Percentiles rank a stretch among this genome's conserved stretches.
Conservation (phyloP, 2,113 vertebrate genomes). For the Corythornis cristatus region DNA sequence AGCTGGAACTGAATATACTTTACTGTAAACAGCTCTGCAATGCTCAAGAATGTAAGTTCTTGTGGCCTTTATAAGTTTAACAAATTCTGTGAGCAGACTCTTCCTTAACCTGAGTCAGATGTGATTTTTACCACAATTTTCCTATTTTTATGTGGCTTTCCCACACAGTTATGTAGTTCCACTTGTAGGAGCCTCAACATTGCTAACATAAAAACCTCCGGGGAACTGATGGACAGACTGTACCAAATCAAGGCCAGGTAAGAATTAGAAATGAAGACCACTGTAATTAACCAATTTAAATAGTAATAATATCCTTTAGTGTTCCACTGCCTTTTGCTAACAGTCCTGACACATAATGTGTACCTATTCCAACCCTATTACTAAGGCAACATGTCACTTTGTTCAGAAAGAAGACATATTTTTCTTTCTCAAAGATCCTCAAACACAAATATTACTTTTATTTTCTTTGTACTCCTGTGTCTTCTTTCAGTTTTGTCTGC, state of each 20-base stretch:
- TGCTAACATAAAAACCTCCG: not conserved
- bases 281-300: not conserved
- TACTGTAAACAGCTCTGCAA: not conserved
- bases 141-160: not conserved
- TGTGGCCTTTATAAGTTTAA: not conserved
- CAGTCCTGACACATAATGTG: not conserved
- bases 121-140: not conserved
- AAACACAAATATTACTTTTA: not conserved
- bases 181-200: not conserved
- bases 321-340: not conserved
- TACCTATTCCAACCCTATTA: not conserved
- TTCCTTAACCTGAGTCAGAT: not conserved
- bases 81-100: not conserved
- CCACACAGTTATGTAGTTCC: not conserved
- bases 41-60: not conserved
- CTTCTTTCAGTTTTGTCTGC: not conserved
- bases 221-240: not conserved
- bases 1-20: not conserved
- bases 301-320: not conserved
- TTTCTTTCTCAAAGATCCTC: not conserved
- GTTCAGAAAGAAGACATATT: not conserved
- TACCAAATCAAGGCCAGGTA: not conserved
- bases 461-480: not conserved
- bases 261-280: not conserved
- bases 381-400: not conserved